phyloP scores from a whole-genome alignment of 1,140 invertebrate species.

The Zaprionus capensis region DNA sequence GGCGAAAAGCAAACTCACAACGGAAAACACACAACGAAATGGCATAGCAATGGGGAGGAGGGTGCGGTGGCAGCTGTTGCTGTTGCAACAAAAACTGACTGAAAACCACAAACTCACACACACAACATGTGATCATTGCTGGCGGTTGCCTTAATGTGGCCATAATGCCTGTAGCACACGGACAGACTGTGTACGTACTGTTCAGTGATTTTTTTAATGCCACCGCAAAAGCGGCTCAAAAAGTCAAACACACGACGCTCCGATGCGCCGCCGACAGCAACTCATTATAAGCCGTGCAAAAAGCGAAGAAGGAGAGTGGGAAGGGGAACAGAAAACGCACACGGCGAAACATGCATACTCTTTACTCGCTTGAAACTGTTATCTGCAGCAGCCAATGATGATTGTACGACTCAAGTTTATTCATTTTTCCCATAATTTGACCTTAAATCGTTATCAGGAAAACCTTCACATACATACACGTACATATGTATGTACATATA shows the following conservation, averaged over 20 bases:
- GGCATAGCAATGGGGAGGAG: background rate
- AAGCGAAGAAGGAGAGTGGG: background rate
- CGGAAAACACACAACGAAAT: conserved; percentile 4
- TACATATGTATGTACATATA: background rate
- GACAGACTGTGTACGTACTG: background rate
- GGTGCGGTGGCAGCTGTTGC: background rate
- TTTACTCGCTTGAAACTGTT: background rate
- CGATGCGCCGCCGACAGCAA: conserved; percentile 11
- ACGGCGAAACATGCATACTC: background rate
- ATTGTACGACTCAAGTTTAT: background rate
- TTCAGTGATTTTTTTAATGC: conserved; percentile 58
- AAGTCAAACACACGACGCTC: conserved; percentile 46
- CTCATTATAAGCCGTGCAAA: conserved; percentile 12
- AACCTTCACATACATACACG: conserved; percentile 5
- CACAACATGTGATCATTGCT: conserved; percentile 52
- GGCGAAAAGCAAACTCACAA: conserved; percentile 3
- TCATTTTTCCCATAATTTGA: background rate
- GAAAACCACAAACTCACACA: conserved; percentile 42
- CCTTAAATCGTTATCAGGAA: background rate
- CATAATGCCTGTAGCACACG: conserved; percentile 55
- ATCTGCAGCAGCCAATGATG: background rate
- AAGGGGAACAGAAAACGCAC: no score
- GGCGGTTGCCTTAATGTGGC: conserved; percentile 54
- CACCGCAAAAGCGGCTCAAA: conserved; percentile 62
- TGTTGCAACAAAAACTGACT: conserved; percentile 38